Evolutionary conservation across 2,797 vertebrate genomes (phyloP).

Genomic region (Sebastes paucispinis): DNA sequence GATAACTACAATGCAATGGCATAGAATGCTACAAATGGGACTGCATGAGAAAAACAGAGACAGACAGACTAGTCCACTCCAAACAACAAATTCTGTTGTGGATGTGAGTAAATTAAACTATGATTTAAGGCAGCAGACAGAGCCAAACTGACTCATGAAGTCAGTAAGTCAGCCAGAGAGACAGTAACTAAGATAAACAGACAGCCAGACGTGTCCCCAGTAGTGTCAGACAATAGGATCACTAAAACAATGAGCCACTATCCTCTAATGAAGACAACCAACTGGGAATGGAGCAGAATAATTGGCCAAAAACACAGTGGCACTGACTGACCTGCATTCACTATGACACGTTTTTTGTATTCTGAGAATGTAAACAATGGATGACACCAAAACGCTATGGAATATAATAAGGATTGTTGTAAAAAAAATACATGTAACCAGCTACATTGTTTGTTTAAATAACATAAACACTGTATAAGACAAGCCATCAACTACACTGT

Average conservation of each 20-base stretch:
- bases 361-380: conserved; percentile 20
- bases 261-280: conserved; percentile 45
- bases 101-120: background rate
- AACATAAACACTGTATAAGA: background rate
- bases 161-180: background rate
- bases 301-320: background rate
- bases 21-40: background rate
- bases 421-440: background rate
- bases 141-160: background rate
- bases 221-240: conserved; percentile 35
- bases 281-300: conserved; percentile 24
- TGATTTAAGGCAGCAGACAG: background rate
- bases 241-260: conserved; percentile 62
- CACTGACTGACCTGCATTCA: conserved; percentile 40
- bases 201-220: background rate
- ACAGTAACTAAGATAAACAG: background rate
- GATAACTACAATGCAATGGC: background rate
- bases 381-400: background rate
- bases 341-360: conserved; percentile 1
- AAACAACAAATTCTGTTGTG: background rate
- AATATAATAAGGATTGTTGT: background rate
- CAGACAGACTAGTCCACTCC: background rate
- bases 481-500: background rate
- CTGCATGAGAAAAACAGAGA: background rate
- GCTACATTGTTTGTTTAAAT: background rate